These are phyloP conservation scores for Cirrhinus molitorella DNA, from an alignment of 2,797 vertebrate species.

Conservation along the genomic window DNA sequence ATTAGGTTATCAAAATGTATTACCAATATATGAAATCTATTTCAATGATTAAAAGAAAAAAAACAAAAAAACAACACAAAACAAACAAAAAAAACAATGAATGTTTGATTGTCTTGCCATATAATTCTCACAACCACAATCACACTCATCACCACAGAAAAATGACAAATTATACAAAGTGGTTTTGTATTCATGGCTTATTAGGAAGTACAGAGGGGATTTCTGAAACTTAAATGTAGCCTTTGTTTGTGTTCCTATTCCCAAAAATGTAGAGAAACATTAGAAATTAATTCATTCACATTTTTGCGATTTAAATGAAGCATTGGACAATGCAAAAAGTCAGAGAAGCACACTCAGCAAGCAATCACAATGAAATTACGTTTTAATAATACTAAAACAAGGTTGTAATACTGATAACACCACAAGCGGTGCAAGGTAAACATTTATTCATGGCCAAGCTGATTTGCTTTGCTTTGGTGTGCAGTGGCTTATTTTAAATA, in stretches of 20 bases:
- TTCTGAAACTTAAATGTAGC: background rate
- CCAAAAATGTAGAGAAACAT: background rate
- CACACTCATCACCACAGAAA: background rate
- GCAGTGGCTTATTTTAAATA: slow-evolving; percentile 37
- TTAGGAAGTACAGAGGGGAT: background rate
- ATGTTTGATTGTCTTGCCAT: slow-evolving; percentile 5
- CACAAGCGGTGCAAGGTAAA: slow-evolving; percentile 34
- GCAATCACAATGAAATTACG: background rate
- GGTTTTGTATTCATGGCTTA: background rate
- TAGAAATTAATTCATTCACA: background rate
- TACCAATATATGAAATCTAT: slow-evolving; percentile 17
- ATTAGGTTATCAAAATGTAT: slow-evolving; percentile 67
- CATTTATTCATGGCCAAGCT: slow-evolving; percentile 5
- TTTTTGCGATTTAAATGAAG: background rate
- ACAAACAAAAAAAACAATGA: slow-evolving; percentile 1
- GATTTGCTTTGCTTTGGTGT: slow-evolving; percentile 41
- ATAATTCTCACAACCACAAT: background rate
- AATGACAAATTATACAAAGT: background rate
- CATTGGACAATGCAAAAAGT: too few species aligned
- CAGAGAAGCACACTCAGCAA: background rate
- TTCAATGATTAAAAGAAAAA: slow-evolving; percentile 17
- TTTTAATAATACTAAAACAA: slow-evolving; percentile 3
- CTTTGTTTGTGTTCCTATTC: background rate
- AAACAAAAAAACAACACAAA: too few species aligned
- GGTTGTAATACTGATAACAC: slow-evolving; percentile 41